phyloP scores from a whole-genome alignment of 2,888 invertebrate genomes.

The Catocala fraxini region DNA sequence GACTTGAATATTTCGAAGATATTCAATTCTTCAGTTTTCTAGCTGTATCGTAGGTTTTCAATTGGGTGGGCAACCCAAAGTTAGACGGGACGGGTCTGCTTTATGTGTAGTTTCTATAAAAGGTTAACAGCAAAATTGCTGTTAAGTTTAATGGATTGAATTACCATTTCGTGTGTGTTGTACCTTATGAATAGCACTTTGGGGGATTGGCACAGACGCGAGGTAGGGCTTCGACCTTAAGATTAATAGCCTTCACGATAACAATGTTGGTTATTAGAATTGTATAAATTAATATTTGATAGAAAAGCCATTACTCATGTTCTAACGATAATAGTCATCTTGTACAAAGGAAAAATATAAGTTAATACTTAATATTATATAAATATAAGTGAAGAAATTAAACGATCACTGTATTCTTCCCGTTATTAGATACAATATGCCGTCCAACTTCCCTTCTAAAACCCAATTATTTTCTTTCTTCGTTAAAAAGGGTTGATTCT shows the following conservation, averaged over 20 bases:
- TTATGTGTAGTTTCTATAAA: conserved; percentile 18
- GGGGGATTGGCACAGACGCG: conserved; percentile 62
- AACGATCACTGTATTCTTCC: too few relatives aligned
- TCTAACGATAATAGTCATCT: too few relatives aligned
- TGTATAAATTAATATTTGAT: neutral
- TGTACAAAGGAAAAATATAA: too few relatives aligned
- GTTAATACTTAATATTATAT: too few relatives aligned
- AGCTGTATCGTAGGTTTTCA: conserved; percentile 9
- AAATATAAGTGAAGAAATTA: too few relatives aligned
- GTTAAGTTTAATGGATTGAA: conserved; percentile 58
- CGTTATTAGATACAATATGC: too few relatives aligned
- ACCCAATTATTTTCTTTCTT: too few relatives aligned
- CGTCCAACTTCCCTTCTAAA: too few relatives aligned
- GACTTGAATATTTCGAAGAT: neutral
- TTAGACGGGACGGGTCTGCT: conserved; percentile 23
- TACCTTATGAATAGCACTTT: conserved; percentile 56
- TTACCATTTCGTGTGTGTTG: conserved; percentile 57
- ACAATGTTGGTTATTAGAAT: neutral
- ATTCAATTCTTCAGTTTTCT: neutral
- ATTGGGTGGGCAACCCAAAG: conserved; percentile 21
- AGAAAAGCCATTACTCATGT: too few relatives aligned
- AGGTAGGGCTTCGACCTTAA: conserved; percentile 53
- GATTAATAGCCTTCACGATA: conserved; percentile 34
- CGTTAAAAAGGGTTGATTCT: too few relatives aligned
- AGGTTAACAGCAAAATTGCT: conserved; percentile 42